These are phyloP conservation scores for Acheta domesticus DNA, from an alignment of 2,888 invertebrate genomes.

Conservation along the genomic window DNA sequence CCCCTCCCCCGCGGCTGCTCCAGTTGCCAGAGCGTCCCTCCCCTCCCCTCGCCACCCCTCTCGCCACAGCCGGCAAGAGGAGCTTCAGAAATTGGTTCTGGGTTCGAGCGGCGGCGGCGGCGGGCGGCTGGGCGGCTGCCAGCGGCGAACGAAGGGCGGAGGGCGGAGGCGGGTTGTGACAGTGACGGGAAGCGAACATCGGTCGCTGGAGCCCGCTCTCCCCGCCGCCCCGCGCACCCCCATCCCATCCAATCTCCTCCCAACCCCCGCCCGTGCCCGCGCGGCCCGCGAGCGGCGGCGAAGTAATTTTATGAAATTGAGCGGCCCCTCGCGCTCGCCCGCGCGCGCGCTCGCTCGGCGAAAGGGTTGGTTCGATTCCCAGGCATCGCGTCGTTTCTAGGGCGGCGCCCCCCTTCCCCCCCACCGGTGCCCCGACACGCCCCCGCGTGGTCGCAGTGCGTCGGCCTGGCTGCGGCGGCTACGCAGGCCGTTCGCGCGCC, in stretches of 20 bases:
- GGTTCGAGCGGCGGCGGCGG: neutral
- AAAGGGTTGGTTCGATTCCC: neutral
- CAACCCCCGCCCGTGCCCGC: too few species aligned
- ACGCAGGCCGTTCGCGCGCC: too few species aligned
- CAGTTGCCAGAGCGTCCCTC: neutral
- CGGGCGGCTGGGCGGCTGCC: neutral
- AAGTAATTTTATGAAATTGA: slow-evolving; percentile 18
- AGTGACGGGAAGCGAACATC: slow-evolving; percentile 5
- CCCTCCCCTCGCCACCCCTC: neutral
- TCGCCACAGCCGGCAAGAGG: neutral
- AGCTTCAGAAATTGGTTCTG: neutral
- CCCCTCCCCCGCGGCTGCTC: too few species aligned
- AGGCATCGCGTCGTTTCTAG: neutral
- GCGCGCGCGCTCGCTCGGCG: neutral
- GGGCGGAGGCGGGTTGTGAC: neutral
- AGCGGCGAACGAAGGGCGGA: neutral
- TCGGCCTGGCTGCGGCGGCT: too few species aligned
- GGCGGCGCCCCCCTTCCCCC: too few species aligned
- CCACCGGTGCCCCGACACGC: too few species aligned
- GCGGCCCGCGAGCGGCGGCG: neutral
- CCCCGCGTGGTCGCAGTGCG: too few species aligned
- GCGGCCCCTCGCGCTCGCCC: neutral
- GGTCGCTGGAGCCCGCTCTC: neutral
- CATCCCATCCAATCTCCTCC: neutral
- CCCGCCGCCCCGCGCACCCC: neutral